These are phyloP conservation scores for Smittia aterrima DNA, from an alignment of 2,888 invertebrate species.

Conservation along the genomic window DNA sequence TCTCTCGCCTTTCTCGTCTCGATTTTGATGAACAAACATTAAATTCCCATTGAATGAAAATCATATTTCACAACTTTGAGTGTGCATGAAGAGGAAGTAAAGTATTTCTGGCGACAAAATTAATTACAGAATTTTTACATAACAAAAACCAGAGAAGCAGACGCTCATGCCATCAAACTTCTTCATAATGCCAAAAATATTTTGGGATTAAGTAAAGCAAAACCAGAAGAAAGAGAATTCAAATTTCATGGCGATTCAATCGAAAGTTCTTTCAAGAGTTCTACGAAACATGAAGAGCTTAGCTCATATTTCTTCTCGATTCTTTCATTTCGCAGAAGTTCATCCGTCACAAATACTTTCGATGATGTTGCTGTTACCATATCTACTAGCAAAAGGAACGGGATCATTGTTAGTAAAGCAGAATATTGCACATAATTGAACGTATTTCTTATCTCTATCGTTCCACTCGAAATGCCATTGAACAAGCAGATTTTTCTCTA, in stretches of 20 bases:
- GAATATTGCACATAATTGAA: slow-evolving; percentile 40
- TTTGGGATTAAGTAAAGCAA: not conserved
- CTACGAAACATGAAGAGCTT: not conserved
- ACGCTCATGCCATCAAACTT: not conserved
- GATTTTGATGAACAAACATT: slow-evolving; percentile 26
- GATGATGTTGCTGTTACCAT: not conserved
- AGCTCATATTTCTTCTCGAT: too few relatives aligned
- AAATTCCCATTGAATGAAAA: slow-evolving; percentile 38
- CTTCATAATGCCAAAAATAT: not conserved
- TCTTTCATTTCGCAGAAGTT: not conserved
- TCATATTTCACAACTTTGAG: slow-evolving; percentile 25
- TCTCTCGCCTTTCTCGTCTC: slow-evolving; percentile 12
- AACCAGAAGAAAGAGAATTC: not conserved
- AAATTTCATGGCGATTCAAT: not conserved
- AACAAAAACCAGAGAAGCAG: slow-evolving; percentile 22
- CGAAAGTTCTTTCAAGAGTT: not conserved
- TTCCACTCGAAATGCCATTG: slow-evolving; percentile 37
- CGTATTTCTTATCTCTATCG: slow-evolving; percentile 32
- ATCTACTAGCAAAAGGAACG: not conserved
- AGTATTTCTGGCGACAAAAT: slow-evolving; percentile 39
- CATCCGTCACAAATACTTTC: not conserved
- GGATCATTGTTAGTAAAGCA: not conserved
- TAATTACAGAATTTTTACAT: slow-evolving; percentile 41
- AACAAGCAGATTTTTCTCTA: slow-evolving; percentile 28
- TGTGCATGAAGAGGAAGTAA: slow-evolving; percentile 31